A percentile compares a stretch with the other conserved stretches of the same genome.
These are phyloP conservation scores for Epinotia demarniana DNA, from an alignment of 2,888 invertebrate species.

Conservation along the genomic window DNA sequence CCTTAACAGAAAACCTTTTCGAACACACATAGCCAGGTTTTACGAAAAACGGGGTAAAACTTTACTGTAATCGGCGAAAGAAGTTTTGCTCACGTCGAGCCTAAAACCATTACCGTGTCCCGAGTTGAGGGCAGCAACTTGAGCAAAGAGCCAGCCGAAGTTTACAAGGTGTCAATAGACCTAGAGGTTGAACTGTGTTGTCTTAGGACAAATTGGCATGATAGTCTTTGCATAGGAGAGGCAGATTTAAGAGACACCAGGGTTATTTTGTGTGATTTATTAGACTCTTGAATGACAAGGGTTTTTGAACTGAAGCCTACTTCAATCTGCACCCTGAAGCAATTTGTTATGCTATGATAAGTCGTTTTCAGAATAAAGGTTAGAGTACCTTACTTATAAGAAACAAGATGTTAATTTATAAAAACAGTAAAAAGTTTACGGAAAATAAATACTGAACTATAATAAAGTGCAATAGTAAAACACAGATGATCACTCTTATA, in stretches of 20 bases:
- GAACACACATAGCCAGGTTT: background rate
- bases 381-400: too few species aligned
- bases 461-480: background rate
- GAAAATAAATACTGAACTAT: background rate
- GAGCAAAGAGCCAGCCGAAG: conserved; percentile 10
- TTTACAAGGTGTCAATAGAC: conserved; percentile 33
- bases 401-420: too few species aligned
- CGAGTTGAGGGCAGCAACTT: conserved; percentile 5
- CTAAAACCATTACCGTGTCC: conserved; percentile 35
- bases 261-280: conserved; percentile 13
- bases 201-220: conserved; percentile 40
- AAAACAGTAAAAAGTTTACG: background rate
- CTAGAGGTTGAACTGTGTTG: conserved; percentile 22
- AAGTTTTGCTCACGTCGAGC: conserved; percentile 7
- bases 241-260: conserved; percentile 16
- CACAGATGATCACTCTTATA: background rate
- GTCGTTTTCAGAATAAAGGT: background rate
- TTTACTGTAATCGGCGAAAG: background rate
- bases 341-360: background rate
- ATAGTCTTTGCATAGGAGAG: conserved; percentile 34
- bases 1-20: background rate
- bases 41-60: background rate
- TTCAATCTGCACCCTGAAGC: background rate
- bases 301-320: background rate
- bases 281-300: background rate